Evolutionary conservation across 2,113 vertebrate genomes (phyloP).

Genomic region (Leiothrix lutea): DNA sequence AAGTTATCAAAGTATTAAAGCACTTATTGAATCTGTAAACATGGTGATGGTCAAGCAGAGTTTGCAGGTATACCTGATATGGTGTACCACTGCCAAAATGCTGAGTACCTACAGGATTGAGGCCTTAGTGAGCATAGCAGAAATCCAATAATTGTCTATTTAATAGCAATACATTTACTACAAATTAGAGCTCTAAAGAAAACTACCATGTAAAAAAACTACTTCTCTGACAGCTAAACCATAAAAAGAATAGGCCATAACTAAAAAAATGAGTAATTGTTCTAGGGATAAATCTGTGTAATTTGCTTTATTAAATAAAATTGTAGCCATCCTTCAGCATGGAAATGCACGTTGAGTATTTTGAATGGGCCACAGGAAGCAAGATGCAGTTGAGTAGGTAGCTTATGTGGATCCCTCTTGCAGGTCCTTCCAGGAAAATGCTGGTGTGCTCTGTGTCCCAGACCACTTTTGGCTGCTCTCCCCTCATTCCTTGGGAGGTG

Average conservation of each 20-base stretch:
- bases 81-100: neutral
- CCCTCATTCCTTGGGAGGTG: neutral
- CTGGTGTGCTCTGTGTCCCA: neutral
- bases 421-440: neutral
- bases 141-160: neutral
- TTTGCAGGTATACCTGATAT: neutral
- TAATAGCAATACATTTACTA: neutral
- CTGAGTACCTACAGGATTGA: neutral
- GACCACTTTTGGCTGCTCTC: neutral
- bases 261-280: neutral
- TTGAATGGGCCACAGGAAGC: neutral
- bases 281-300: neutral
- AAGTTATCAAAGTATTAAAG: neutral
- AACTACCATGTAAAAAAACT: neutral
- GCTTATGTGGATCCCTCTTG: neutral
- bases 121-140: neutral
- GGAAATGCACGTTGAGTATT: neutral
- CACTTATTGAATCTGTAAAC: neutral
- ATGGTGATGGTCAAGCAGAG: neutral
- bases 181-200: neutral
- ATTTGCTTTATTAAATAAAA: neutral
- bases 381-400: neutral
- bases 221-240: neutral
- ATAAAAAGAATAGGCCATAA: neutral
- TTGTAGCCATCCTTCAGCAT: neutral